Base-by-base conservation (phyloP, 2,888 invertebrate genomes). In the Archips crataeganus region DNA sequence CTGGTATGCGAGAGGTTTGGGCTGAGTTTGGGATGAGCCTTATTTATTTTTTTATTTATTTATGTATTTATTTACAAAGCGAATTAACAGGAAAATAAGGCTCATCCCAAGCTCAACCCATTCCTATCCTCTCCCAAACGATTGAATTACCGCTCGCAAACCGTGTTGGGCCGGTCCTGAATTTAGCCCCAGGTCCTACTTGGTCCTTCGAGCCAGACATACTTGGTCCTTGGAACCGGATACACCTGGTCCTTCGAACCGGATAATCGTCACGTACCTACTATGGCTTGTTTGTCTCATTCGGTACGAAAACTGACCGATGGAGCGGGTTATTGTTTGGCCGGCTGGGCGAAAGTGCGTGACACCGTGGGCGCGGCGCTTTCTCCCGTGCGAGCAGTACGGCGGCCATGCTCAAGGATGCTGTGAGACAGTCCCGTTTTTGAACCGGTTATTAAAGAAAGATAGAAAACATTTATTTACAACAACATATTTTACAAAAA, bases 341-440 rank as follows among this genome's bases (percentile, higher is more conserved):
- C 5, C 49, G 49, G 51, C 11, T 11, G 57, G 57, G 57, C 57
- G 57, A 57, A 57, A 57, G 57, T 57, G 57, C 57, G 57, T 57
- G 57, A 32, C 57, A 32, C 32, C 57, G 57, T 32, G 57, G 57
- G 57, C 57, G 57, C 23, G 32, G 57, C 32, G 32, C 57, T 57
- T 57, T 57, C 57, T 57, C 57, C n/a, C 32, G 57, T 57, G 73
- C 73, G 68, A 63, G 73, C 68, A 68, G 63, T 57, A 57, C 15
- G 73, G 68, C 8, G 68, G 2, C 73, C 68, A 73, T 39, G 8
- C 36, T 23, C 5, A 0, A 32, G 63, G 73, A 73, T 45, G 73
- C 73, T 73, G 73, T 15, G 59, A 47, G 68, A 73, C 73, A 11
- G 57, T 57, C 57, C 2, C 2, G 8, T 8, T n/a, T 23, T 4